Evolutionary conservation across 2,888 invertebrate genomes (phyloP), one percentile per base, ranked within the genome.

Genomic region (Drosophila yooni): DNA sequence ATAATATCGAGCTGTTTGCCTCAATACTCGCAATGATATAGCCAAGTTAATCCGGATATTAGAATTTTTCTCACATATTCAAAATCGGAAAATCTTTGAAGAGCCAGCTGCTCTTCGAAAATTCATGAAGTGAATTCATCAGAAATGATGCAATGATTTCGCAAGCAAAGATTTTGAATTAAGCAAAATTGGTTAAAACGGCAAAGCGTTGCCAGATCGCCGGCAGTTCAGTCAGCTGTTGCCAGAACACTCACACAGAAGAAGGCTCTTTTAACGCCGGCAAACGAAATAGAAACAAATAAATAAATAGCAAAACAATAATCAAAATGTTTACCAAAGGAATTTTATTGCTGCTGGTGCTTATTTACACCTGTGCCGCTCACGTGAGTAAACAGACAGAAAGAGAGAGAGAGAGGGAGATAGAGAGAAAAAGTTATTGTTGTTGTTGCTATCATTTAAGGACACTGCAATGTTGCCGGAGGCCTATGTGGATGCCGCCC

Each of bases 401-500:
- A 5, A 36, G 57, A 38, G 3, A 27, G 7, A 15, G 18, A n/a
- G n/a, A 1, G 57, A 36, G 2, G 29, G 5, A 10, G 3, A 34
- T 11, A 21, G 25, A 1, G 13, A 27, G 7, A 8, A 15, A n/a
- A 15, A 8, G 1, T 13, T 8, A 51, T 56, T 1, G 46, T 46
- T 56, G 18, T n/a, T 43, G 0, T 43, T 59, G 10, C 1, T 60
- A 18, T 3, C 21, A 13, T 10, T 61, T 3, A 33, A 77, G 63
- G 79, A 84, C 15, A 79, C 75, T 1, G 62, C 88, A 21, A 60
- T 77, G 46, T 54, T 93, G 4, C 93, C 93, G 1, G 90, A 91
- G 52, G 87, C 88, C 57, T 93, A 83, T 82, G 89, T 92, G 3
- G 89, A 92, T 21, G 87, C 91, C 8, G 84, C 92, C 0, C 91